Evolutionary conservation across 2,113 vertebrate genomes (phyloP).

Genomic region (Manacus vitellinus): DNA sequence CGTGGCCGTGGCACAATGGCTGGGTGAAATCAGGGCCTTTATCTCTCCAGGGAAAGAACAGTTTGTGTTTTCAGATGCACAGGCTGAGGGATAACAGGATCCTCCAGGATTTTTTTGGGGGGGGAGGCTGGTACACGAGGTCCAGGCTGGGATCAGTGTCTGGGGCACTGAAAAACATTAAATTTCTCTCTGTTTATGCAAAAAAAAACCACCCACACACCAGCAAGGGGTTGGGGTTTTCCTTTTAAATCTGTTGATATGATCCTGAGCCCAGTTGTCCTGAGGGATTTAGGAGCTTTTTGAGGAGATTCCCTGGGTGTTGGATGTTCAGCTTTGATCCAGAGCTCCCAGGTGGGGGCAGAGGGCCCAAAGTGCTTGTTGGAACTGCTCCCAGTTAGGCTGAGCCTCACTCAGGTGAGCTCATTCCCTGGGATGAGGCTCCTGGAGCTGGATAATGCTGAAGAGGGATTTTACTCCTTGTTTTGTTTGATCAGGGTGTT

Average conservation of each 20-base stretch:
- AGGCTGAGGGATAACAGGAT: background rate
- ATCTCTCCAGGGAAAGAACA: background rate
- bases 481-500: background rate
- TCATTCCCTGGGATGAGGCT: background rate
- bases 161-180: background rate
- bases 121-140: accelerated
- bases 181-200: accelerated
- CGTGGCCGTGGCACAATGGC: background rate
- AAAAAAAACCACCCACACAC: background rate
- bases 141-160: accelerated
- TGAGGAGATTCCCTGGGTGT: background rate
- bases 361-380: background rate
- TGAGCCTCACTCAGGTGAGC: background rate
- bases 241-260: accelerated
- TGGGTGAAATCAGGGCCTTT: accelerated
- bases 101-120: background rate
- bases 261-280: background rate
- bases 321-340: no score
- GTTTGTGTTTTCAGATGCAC: background rate
- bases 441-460: background rate
- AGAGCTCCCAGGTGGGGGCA: background rate
- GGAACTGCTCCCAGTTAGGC: background rate
- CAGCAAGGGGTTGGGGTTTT: accelerated
- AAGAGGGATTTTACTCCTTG: background rate
- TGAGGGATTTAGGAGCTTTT: background rate